Evolutionary conservation across 1,140 invertebrate genomes (phyloP).

Genomic region (Ridgeia piscesae): DNA sequence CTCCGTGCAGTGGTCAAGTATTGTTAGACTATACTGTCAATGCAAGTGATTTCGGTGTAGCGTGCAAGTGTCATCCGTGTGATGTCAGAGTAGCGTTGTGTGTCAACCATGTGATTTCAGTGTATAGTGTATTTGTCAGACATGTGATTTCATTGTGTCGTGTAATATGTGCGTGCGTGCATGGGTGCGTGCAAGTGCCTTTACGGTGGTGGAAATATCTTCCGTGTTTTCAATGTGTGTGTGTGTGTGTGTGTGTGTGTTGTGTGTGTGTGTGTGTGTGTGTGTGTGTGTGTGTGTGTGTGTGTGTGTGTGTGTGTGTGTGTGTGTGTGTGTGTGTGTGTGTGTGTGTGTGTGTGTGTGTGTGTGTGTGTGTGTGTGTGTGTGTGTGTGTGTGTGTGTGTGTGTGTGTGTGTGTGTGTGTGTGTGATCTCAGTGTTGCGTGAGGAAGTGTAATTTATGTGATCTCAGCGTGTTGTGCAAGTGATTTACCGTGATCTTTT

Average conservation of each 20-base stretch:
- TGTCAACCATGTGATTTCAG: neutral
- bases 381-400: neutral
- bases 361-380: neutral
- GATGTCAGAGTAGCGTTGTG: neutral
- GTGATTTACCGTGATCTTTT: neutral
- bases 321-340: neutral
- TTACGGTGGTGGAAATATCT: too few species aligned
- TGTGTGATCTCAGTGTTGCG: neutral
- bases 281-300: neutral
- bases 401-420: neutral
- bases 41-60: neutral
- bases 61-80: neutral
- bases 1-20: neutral
- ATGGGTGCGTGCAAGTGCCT: neutral
- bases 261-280: neutral
- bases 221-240: neutral
- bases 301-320: neutral
- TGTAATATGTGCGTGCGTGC: neutral
- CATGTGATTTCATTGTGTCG: neutral
- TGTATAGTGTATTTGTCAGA: neutral
- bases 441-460: neutral
- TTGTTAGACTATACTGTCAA: neutral
- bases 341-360: neutral
- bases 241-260: neutral
- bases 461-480: neutral